These are phyloP conservation scores for Hydroisotoma schaefferi DNA, from an alignment of 2,888 invertebrate species.

Conservation along the genomic window DNA sequence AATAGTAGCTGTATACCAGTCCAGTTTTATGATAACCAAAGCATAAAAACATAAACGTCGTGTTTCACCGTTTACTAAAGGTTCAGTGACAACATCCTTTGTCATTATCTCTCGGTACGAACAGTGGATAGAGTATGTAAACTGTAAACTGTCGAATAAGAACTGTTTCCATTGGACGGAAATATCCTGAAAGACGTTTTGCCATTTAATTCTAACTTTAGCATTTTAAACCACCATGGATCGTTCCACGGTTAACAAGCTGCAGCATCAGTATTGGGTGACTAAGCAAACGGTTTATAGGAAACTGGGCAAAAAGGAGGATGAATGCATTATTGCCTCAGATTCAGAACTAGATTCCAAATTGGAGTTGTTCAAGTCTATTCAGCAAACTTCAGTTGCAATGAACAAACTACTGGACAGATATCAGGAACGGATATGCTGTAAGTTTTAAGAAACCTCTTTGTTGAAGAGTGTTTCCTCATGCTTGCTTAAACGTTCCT, in stretches of 20 bases:
- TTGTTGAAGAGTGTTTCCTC: background rate
- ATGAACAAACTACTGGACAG: conserved; percentile 84
- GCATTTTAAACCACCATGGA: conserved; percentile 43
- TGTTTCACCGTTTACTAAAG: too few species aligned
- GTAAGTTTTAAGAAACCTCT: conserved; percentile 54
- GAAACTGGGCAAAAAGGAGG: conserved; percentile 94
- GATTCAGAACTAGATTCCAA: conserved; percentile 97
- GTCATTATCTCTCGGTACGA: too few species aligned
- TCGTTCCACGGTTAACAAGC: conserved; percentile 58
- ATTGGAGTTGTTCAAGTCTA: conserved; percentile 85
- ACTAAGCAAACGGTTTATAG: conserved; percentile 92
- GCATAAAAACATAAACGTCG: too few species aligned
- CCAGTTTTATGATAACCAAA: too few species aligned
- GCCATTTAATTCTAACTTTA: too few species aligned
- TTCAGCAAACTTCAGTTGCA: conserved; percentile 82
- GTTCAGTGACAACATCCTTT: too few species aligned
- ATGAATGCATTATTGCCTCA: conserved; percentile 91
- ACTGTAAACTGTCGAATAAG: too few species aligned
- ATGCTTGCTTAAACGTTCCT: conserved; percentile 7
- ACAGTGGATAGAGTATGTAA: too few species aligned
- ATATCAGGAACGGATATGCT: conserved; percentile 88
- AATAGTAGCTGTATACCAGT: too few species aligned
- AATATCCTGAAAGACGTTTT: too few species aligned
- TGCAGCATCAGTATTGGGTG: conserved; percentile 97
- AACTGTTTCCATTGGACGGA: too few species aligned